A percentile compares a stretch with the other conserved stretches of the same genome.
These are phyloP conservation scores for Lycaon pictus DNA, from an alignment of 2,113 vertebrate genomes.

Conservation along the genomic window DNA sequence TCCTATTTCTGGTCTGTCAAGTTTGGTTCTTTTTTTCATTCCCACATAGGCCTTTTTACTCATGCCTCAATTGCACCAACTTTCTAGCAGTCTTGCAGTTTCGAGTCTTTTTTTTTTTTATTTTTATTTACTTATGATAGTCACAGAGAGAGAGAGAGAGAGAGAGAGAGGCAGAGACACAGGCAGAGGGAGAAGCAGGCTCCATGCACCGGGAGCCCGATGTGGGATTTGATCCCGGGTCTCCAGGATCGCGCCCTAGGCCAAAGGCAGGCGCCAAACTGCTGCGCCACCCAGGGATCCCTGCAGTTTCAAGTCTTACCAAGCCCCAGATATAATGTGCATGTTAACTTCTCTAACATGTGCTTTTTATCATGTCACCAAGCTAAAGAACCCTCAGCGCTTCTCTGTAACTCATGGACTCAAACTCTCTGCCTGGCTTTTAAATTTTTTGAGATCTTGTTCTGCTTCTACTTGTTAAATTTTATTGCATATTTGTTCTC, in stretches of 20 bases:
- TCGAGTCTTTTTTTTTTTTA: neutral
- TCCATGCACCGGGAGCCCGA: too few species aligned
- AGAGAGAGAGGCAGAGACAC: too few species aligned
- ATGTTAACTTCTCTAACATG: neutral
- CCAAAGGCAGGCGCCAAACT: too few species aligned
- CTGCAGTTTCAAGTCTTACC: neutral
- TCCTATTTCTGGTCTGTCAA: neutral
- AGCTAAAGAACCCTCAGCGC: neutral
- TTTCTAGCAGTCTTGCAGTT: slow-evolving; percentile 21
- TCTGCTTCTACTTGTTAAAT: slow-evolving; percentile 7
- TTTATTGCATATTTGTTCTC: neutral
- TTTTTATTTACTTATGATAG: too few species aligned
- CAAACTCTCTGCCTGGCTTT: neutral
- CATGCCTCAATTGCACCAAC: neutral
- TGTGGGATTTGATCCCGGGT: too few species aligned
- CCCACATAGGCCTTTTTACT: neutral
- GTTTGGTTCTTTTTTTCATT: neutral
- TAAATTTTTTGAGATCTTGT: slow-evolving; percentile 43
- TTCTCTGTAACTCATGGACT: slow-evolving; percentile 45
- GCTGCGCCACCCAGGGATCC: too few species aligned
- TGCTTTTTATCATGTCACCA: neutral
- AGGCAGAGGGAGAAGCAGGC: too few species aligned
- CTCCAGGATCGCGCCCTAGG: too few species aligned
- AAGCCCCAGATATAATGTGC: neutral
- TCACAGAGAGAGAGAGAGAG: too few species aligned